phyloP scores from a whole-genome alignment of 2,888 invertebrate genomes.

The Crioceris asparagi region DNA sequence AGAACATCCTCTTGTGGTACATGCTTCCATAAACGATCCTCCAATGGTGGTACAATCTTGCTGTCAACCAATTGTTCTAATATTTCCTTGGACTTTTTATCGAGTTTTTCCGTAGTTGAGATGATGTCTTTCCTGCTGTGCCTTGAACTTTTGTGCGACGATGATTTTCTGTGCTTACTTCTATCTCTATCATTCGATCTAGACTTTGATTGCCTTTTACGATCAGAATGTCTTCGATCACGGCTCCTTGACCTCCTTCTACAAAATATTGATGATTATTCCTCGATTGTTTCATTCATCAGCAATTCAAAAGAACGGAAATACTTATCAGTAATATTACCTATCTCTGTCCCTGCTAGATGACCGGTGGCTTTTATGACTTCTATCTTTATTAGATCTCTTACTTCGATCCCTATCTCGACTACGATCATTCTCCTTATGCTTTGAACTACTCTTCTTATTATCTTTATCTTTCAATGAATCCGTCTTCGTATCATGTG shows the following conservation, averaged over 20 bases:
- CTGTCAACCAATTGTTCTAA: slow-evolving; percentile 37
- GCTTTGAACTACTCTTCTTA: slow-evolving; percentile 23
- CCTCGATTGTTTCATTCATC: slow-evolving; percentile 3
- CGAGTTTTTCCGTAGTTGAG: slow-evolving; percentile 32
- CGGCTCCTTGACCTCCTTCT: slow-evolving; percentile 31
- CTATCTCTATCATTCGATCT: slow-evolving; percentile 31
- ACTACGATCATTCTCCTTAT: slow-evolving; percentile 22
- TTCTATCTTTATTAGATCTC: slow-evolving; percentile 25
- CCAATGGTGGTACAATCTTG: slow-evolving; percentile 39
- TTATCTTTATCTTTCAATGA: slow-evolving; percentile 22
- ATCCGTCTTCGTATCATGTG: slow-evolving; percentile 20
- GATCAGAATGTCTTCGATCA: slow-evolving; percentile 21
- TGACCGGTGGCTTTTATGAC: slow-evolving; percentile 23
- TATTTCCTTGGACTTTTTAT: slow-evolving; percentile 38
- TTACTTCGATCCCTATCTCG: slow-evolving; percentile 18
- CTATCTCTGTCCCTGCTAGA: slow-evolving; percentile 23
- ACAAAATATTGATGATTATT: too few relatives aligned
- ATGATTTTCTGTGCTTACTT: slow-evolving; percentile 29
- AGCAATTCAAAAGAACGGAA: neutral
- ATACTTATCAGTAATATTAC: too few relatives aligned
- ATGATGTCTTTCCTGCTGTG: slow-evolving; percentile 32
- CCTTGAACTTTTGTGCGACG: slow-evolving; percentile 34
- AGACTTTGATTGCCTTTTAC: slow-evolving; percentile 16
- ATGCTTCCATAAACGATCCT: slow-evolving; percentile 45
- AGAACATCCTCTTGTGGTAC: slow-evolving; percentile 37